Evolutionary conservation across 2,888 invertebrate species (phyloP), one percentile per base, ranked within the genome.

Genomic region (Ophion costatus): DNA sequence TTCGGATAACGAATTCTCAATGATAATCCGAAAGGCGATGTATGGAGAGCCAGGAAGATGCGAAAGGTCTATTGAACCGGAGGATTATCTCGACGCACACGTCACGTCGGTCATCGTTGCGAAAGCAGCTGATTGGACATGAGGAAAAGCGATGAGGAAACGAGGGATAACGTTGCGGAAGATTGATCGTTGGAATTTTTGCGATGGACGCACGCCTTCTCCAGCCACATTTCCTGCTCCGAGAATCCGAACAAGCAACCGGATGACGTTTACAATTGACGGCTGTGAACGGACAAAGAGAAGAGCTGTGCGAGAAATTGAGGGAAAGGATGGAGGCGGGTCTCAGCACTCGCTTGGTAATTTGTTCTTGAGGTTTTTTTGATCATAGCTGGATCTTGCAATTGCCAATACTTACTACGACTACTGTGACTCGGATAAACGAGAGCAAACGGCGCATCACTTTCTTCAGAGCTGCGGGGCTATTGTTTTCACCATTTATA

Each of bases 1-100:
- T 71, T 20, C 42, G 51, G 75, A 82, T 84, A 84, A 84, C 71
- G 79, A 82, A 76, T 56, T 38, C 42, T 56, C 76, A 63, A 85
- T 76, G 71, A 85, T 80, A 80, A 82, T 82, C 76, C 74, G 42
- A 76, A 76, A 67, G 51, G 17, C 51, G 51, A 51, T 51, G 51
- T 51, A 51, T 4, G 51, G 51, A 51, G 22, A 6, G n/a, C 42
- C 29, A 33, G 0, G 59, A 29, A 56, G 33, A 38, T 24, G 14
- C n/a, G 29, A 11, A 56, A 66, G 57, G 42, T 51, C 24, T 59
- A 57, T 57, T 42, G 59, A 73, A 29, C 59, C 71, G 69, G 17
- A 63, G 14, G 74, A 82, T 81, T 29, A 82, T 79, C 33, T 66
- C 29, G 11, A 20, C 11, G 33, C 14, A 51, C 67, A 38, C 45